phyloP scores from a whole-genome alignment of 1,140 invertebrate genomes.

The Cydia pomonella region DNA sequence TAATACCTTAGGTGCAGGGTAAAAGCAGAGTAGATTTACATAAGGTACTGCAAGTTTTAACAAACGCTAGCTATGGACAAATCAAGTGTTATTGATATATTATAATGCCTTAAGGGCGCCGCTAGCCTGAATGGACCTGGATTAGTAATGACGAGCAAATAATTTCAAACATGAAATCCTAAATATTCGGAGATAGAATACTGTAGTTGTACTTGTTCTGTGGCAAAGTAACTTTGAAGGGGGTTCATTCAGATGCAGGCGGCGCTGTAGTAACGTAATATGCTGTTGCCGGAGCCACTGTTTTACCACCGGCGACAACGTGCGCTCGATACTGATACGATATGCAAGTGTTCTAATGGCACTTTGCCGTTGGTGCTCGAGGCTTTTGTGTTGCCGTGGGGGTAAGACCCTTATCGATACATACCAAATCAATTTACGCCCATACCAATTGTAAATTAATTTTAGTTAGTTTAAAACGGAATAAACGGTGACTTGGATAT shows the following conservation, averaged over 20 bases:
- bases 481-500: background rate
- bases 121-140: too few species aligned
- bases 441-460: background rate
- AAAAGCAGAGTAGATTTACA: background rate
- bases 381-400: background rate
- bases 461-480: background rate
- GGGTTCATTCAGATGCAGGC: slow-evolving; percentile 33
- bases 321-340: slow-evolving; percentile 25
- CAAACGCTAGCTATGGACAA: too few species aligned
- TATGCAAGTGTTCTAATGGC: slow-evolving; percentile 23
- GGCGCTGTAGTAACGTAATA: slow-evolving; percentile 29
- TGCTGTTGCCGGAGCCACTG: slow-evolving; percentile 22
- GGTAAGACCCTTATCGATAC: background rate
- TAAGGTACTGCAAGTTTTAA: background rate
- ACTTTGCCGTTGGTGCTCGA: background rate
- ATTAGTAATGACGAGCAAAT: background rate
- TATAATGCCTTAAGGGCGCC: too few species aligned
- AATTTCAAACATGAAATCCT: background rate
- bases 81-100: too few species aligned
- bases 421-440: background rate
- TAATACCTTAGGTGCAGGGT: slow-evolving; percentile 13
- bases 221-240: slow-evolving; percentile 14
- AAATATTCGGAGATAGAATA: background rate
- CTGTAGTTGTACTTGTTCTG: background rate
- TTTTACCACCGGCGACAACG: slow-evolving; percentile 29